phyloP scores from a whole-genome alignment of 2,888 invertebrate species.

The Tanytarsus gracilentus region DNA sequence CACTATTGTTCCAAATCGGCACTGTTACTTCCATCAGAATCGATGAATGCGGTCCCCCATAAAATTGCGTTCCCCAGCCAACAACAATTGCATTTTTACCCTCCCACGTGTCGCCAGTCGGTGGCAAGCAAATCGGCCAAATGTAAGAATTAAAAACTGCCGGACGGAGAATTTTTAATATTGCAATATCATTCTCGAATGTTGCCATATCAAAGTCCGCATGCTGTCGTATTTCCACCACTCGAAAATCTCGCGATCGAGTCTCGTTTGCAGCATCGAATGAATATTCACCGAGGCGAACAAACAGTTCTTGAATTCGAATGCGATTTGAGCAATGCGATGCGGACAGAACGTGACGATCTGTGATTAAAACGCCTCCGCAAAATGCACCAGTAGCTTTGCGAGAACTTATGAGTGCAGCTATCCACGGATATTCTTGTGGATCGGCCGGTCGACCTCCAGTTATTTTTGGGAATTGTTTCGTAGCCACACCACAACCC shows the following conservation, averaged over 20 bases:
- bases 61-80: conserved; percentile 68
- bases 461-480: conserved; percentile 47
- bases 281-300: conserved; percentile 76
- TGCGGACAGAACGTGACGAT: conserved; percentile 60
- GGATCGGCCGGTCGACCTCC: conserved; percentile 56
- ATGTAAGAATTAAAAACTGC: conserved; percentile 67
- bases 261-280: conserved; percentile 58
- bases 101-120: conserved; percentile 50
- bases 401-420: conserved; percentile 54
- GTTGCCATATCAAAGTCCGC: conserved; percentile 56
- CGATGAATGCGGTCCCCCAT: conserved; percentile 59
- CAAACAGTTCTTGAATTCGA: conserved; percentile 52
- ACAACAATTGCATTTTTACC: conserved; percentile 57
- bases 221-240: conserved; percentile 57
- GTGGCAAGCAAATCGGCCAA: conserved; percentile 78
- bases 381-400: conserved; percentile 58
- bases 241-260: conserved; percentile 58
- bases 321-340: conserved; percentile 46
- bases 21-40: conserved; percentile 67
- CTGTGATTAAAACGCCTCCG: conserved; percentile 72
- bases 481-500: conserved; percentile 42
- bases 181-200: conserved; percentile 69
- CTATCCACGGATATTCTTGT: conserved; percentile 57
- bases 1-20: conserved; percentile 65
- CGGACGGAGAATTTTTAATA: conserved; percentile 56